Evolutionary conservation across 2,797 vertebrate species (phyloP), one percentile per base, ranked within the genome.

Genomic region (Eremophila alpestris): DNA sequence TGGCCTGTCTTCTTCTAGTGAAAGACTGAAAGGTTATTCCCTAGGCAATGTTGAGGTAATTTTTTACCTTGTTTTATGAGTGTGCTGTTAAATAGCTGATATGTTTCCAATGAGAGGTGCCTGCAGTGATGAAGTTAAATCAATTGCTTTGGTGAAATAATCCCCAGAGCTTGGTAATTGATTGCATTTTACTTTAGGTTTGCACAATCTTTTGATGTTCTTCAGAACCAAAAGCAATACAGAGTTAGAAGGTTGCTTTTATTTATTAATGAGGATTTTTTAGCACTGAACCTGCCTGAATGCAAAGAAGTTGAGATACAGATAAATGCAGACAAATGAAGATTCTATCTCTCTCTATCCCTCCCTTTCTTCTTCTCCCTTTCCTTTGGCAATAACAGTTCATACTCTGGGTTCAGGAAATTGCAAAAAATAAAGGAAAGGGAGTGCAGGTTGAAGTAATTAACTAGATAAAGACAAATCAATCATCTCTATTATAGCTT

Each of bases 61-160:
- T 84, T 87, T 55, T 83, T 75, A 49, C 27, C 65, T 71, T 85
- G 40, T 70, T 89, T 70, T 93, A 83, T 89, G 83, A 86, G n/a
- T 45, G 68, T 49, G 49, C 48, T 94, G 41, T 83, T 87, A 56
- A 89, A 84, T 20, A 82, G 41, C 16, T 84, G 77, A 40, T 86
- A n/a, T 16, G 24, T 90, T 94, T 82, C 59, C 68, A 76, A 27
- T 29, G 51, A 85, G 51, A 65, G 34, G 27, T 79, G 68, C 67
- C 55, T 70, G 45, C 74, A 71, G 40, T 64, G 60, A 54, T 75
- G 70, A 94, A 89, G 49, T 63, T n/a, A 91, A 95, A 95, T 90
- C 65, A 63, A 95, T 87, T 70, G 41, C 87, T 92, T 86, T 84
- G 85, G 86, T 88, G 88, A 93, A 96, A 89, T 76, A 59, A 86